Conservation (phyloP, 2,888 invertebrate genomes). For the Neria commutata region DNA sequence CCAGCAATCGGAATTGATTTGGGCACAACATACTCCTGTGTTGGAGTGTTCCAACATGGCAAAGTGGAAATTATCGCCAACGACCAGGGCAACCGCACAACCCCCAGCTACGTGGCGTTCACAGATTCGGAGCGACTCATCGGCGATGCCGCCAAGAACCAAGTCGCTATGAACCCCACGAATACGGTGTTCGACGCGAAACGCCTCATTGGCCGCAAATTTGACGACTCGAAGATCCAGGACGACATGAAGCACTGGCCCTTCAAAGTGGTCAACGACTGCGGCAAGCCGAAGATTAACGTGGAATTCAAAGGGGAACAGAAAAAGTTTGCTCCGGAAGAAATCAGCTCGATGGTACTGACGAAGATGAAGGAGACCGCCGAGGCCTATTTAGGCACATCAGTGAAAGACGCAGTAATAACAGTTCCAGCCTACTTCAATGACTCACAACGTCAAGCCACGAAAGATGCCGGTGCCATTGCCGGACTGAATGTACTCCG, state of each 20-base stretch:
- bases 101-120: slow-evolving; percentile 70
- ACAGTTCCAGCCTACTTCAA: slow-evolving; percentile 92
- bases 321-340: slow-evolving; percentile 88
- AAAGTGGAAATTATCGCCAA: slow-evolving; percentile 85
- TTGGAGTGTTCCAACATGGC: slow-evolving; percentile 81
- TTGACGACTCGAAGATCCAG: slow-evolving; percentile 85
- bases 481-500: slow-evolving; percentile 88
- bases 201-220: slow-evolving; percentile 91
- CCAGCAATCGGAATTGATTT: slow-evolving; percentile 69
- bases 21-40: slow-evolving; percentile 72
- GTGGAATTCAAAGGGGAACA: slow-evolving; percentile 87
- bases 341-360: slow-evolving; percentile 91
- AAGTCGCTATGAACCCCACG: slow-evolving; percentile 86
- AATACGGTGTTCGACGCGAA: slow-evolving; percentile 94
- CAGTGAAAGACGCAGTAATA: slow-evolving; percentile 82
- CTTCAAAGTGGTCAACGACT: slow-evolving; percentile 82
- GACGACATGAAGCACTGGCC: slow-evolving; percentile 95
- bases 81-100: slow-evolving; percentile 71
- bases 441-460: slow-evolving; percentile 87
- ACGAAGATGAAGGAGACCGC: slow-evolving; percentile 93
- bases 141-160: slow-evolving; percentile 81
- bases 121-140: slow-evolving; percentile 77
- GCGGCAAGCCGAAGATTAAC: slow-evolving; percentile 80
- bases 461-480: slow-evolving; percentile 91
- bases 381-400: slow-evolving; percentile 84